Base-by-base conservation (phyloP, 2,888 invertebrate genomes). In the Eupithecia centaureata region DNA sequence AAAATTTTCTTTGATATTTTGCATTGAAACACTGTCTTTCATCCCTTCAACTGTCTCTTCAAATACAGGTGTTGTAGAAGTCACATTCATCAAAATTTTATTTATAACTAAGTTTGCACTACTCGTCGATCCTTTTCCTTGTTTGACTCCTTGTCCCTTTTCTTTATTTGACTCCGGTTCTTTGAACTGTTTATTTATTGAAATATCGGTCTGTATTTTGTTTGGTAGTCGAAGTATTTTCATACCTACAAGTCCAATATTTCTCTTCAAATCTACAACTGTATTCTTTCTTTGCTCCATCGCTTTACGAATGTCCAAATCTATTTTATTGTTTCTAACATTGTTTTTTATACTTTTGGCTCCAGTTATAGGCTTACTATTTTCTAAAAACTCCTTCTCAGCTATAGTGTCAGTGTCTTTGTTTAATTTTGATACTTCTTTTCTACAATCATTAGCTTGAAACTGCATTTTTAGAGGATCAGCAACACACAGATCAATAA, bases 221-320 rank as follows among this genome's bases (percentile, higher is more conserved):
- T 54, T 15, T 61, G 33, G 28, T 32, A 60, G 63, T 42, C 32
- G 75, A 57, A 63, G 76, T 60, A 86, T 75, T 76, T 76, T 85
- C 68, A 87, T 73, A 12, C 86, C 87, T 27, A 86, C 63, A 30
- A 86, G 76, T 22, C 87, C 86, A 71, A 33, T 73, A 67, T 86
- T 87, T 65, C 76, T 82, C 71, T 83, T 85, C 15, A 82, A 78
- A 73, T 86, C 79, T 13, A 86, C 52, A 65, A 74, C 62, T n/a
- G 42, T 28, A 5, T 38, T n/a, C 68, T 79, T 70, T 57, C 71
- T 78, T 18, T 68, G 30, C 1, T 47, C 47, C 22, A 47, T 47
- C 12, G 47, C 47, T 22, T 4, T 47, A 12, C 2, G 47, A 47
- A 47, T 47, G 47, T 22, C 47, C 18, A 47, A 47, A 47, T 47